Conservation (phyloP, 2,888 invertebrate genomes). For the Callinectes sapidus region DNA sequence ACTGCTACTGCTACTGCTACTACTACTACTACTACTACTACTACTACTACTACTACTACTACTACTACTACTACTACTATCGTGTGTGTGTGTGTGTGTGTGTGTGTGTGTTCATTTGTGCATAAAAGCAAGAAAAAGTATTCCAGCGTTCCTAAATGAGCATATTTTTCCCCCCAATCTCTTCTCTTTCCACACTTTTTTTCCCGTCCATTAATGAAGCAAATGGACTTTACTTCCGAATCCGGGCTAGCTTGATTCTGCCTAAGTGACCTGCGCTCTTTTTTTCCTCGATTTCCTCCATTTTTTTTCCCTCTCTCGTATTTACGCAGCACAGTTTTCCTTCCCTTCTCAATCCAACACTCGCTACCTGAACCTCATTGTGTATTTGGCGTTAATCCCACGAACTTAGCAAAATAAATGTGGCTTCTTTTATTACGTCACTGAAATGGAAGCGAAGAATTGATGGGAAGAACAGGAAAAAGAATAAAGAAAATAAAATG, state of each 20-base stretch:
- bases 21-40: too few relatives aligned
- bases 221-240: not conserved
- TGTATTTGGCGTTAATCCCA: not conserved
- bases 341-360: not conserved
- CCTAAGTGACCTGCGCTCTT: not conserved
- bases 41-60: too few relatives aligned
- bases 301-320: not conserved
- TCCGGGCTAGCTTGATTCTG: not conserved
- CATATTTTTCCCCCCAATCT: not conserved
- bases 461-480: not conserved
- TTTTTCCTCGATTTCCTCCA: not conserved
- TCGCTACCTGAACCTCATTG: not conserved
- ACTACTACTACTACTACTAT: too few relatives aligned
- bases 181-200: not conserved
- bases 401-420: not conserved
- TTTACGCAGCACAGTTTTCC: not conserved
- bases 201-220: not conserved
- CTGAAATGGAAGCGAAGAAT: not conserved
- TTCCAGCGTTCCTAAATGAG: not conserved
- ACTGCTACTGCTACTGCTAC: too few relatives aligned
- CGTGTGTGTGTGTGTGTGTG: slow-evolving; percentile 8
- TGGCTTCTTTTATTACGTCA: not conserved
- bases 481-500: not conserved
- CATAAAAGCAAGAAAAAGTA: not conserved
- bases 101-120: not conserved